phyloP scores from a whole-genome alignment of 2,797 vertebrate species.

The Microcaecilia unicolor region DNA sequence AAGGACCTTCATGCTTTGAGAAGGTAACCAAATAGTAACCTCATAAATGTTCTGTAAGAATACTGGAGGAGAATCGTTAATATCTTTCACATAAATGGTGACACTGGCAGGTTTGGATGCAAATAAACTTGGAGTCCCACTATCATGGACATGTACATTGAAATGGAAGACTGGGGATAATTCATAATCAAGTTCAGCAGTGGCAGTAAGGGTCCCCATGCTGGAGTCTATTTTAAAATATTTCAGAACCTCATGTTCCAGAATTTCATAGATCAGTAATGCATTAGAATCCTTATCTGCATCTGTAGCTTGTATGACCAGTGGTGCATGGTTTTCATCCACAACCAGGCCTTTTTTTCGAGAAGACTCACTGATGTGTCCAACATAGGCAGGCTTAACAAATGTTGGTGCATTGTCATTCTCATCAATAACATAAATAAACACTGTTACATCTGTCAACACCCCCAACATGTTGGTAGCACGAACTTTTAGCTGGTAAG shows the following conservation, averaged over 20 bases:
- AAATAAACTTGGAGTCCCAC: slow-evolving; percentile 69
- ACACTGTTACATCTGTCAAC: slow-evolving; percentile 51
- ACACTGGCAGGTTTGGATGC: slow-evolving; percentile 71
- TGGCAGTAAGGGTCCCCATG: slow-evolving; percentile 74
- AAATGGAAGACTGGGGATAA: slow-evolving; percentile 65
- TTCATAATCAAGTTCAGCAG: slow-evolving; percentile 75
- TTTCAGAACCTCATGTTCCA: slow-evolving; percentile 68
- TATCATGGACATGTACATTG: slow-evolving; percentile 75
- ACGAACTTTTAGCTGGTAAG: slow-evolving; percentile 73
- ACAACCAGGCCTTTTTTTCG: slow-evolving; percentile 74
- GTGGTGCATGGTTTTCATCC: slow-evolving; percentile 68
- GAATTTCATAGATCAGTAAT: slow-evolving; percentile 75
- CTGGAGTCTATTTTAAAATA: slow-evolving; percentile 79
- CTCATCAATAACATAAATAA: slow-evolving; percentile 82
- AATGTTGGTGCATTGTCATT: slow-evolving; percentile 85
- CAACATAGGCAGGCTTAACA: slow-evolving; percentile 55
- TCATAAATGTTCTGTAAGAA: slow-evolving; percentile 65
- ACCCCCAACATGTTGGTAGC: slow-evolving; percentile 69
- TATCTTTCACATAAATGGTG: slow-evolving; percentile 65
- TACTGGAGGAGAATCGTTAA: slow-evolving; percentile 82
- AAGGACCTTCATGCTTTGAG: slow-evolving; percentile 65
- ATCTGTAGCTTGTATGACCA: slow-evolving; percentile 79
- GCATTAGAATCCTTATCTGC: slow-evolving; percentile 75
- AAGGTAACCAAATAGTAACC: slow-evolving; percentile 57
- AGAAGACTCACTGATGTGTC: slow-evolving; percentile 78